Evolutionary conservation across 1,140 invertebrate species (phyloP).

Genomic region (Oedothorax gibbosus): DNA sequence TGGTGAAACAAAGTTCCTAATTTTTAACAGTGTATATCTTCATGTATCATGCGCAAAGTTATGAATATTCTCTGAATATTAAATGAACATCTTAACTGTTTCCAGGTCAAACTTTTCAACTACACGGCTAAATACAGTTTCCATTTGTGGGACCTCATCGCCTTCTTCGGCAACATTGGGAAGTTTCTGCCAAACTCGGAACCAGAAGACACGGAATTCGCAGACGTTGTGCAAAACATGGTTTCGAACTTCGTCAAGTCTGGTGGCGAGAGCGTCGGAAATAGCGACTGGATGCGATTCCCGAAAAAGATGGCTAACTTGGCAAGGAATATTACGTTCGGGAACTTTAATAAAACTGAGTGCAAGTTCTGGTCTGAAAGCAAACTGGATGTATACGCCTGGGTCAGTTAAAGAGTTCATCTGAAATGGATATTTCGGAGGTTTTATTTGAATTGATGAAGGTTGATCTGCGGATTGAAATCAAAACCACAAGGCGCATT

Average conservation of each 20-base stretch:
- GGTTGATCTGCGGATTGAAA: constrained; percentile 1
- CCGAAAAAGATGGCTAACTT: constrained; percentile 48
- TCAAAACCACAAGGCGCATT: too few species aligned
- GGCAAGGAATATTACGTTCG: constrained; percentile 51
- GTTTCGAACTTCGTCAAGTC: constrained; percentile 57
- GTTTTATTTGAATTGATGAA: too few species aligned
- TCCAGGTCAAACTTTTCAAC: constrained; percentile 57
- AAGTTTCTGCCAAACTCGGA: constrained; percentile 46
- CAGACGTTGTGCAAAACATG: constrained; percentile 54
- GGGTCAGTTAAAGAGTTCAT: constrained; percentile 57
- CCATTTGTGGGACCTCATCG: constrained; percentile 62
- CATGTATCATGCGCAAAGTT: too few species aligned
- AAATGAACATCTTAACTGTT: background rate
- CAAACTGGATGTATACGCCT: constrained; percentile 52
- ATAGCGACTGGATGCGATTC: constrained; percentile 24
- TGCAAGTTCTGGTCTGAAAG: constrained; percentile 60
- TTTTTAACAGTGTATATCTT: too few species aligned
- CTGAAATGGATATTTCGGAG: too few species aligned
- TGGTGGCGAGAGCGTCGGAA: constrained; percentile 32
- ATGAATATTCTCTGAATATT: too few species aligned
- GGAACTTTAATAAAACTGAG: constrained; percentile 38
- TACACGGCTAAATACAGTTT: constrained; percentile 62
- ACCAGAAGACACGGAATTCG: constrained; percentile 53
- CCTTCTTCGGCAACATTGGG: constrained; percentile 61
- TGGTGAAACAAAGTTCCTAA: too few species aligned